A percentile compares a stretch with the other conserved stretches of the same genome.
Evolutionary conservation across 2,888 invertebrate species (phyloP).

Genomic region (Cerastis leucographa): DNA sequence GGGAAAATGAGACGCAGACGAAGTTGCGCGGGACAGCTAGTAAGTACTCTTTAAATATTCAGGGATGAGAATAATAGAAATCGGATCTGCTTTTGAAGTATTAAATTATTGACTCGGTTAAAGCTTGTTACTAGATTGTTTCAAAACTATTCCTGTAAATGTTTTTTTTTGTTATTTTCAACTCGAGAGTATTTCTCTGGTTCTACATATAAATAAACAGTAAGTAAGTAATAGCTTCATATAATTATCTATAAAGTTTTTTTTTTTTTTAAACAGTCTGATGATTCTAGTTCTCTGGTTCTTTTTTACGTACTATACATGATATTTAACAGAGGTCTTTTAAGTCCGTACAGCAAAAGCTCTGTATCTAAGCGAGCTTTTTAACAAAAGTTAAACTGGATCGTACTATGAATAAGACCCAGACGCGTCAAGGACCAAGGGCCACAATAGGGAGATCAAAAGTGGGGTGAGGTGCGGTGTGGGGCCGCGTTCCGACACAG

Average conservation of each 20-base stretch:
- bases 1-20: too few species aligned
- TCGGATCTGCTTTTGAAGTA: background rate
- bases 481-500: constrained; percentile 79
- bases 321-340: background rate
- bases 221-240: background rate
- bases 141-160: background rate
- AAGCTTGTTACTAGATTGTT: background rate
- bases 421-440: constrained; percentile 63
- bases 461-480: constrained; percentile 76
- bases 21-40: too few species aligned
- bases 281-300: background rate
- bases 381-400: constrained; percentile 22
- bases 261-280: background rate
- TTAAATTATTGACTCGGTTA: background rate
- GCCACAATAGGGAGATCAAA: constrained; percentile 66
- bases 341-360: constrained; percentile 1
- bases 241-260: background rate
- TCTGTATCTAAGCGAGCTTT: background rate
- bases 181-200: background rate
- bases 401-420: constrained; percentile 57
- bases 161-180: background rate
- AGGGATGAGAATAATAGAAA: background rate
- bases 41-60: background rate
- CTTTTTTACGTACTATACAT: too few species aligned
- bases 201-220: background rate